A percentile compares a stretch with the other conserved stretches of the same genome.
Evolutionary conservation across 1,140 invertebrate genomes (phyloP).

Genomic region (Dendroctonus valens): DNA sequence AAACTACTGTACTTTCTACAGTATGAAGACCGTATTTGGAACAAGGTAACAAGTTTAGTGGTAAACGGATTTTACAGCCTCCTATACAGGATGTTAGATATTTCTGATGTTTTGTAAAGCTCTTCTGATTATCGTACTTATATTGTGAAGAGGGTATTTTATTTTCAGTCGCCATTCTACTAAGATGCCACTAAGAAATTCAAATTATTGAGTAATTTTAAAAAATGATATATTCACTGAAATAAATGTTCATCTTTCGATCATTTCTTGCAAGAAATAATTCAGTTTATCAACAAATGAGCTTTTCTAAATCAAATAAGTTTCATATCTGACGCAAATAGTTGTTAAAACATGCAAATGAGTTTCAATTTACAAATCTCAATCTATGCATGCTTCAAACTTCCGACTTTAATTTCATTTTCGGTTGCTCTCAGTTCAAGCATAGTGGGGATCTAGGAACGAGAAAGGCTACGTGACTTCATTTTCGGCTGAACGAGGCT

Average conservation of each 20-base stretch:
- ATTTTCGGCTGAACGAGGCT: conserved; percentile 22
- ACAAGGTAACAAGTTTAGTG: no score
- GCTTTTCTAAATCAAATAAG: background rate
- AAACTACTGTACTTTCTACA: no score
- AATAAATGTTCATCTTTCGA: background rate
- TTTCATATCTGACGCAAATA: background rate
- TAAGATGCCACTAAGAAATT: no score
- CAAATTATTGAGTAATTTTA: no score
- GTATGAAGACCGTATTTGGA: no score
- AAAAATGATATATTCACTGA: background rate
- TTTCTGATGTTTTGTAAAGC: no score
- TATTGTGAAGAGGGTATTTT: no score
- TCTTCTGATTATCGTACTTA: no score
- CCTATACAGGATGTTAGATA: no score
- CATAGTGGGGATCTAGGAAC: conserved; percentile 16
- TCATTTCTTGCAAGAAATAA: background rate
- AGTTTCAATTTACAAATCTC: conserved; percentile 29
- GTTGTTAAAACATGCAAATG: conserved; percentile 31
- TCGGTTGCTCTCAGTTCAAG: conserved; percentile 14
- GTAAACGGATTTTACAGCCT: no score
- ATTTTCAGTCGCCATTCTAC: no score
- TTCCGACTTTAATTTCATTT: conserved; percentile 32
- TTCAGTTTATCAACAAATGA: background rate
- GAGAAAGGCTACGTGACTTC: conserved; percentile 32
- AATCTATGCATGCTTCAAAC: conserved; percentile 24